Evolutionary conservation across 2,797 vertebrate genomes (phyloP).

Genomic region (Dicrostonyx torquatus): DNA sequence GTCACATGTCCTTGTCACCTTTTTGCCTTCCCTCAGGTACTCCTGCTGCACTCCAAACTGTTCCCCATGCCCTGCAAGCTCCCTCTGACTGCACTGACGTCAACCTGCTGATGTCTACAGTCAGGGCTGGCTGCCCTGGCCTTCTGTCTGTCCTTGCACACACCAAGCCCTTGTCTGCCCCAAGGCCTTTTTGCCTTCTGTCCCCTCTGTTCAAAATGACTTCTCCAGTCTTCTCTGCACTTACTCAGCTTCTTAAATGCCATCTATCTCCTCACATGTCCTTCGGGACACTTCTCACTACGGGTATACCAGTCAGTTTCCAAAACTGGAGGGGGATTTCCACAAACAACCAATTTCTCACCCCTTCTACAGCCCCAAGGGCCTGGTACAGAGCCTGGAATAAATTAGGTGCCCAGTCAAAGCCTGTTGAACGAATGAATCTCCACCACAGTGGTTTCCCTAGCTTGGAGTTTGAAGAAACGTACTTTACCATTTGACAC

Average conservation of each 20-base stretch:
- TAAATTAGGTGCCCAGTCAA: background rate
- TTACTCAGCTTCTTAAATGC: background rate
- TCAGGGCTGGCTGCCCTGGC: background rate
- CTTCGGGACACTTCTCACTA: fast-evolving
- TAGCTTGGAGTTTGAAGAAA: background rate
- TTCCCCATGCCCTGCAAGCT: fast-evolving
- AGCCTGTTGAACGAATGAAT: background rate
- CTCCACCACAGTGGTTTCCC: background rate
- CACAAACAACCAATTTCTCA: fast-evolving
- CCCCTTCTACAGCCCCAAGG: too few species aligned
- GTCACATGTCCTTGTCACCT: background rate
- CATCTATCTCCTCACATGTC: background rate
- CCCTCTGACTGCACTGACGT: background rate
- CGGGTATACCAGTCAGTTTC: background rate
- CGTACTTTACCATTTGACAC: background rate
- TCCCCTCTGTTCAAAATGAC: background rate
- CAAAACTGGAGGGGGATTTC: background rate
- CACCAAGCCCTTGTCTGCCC: background rate
- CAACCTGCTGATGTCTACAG: background rate
- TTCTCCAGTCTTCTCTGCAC: background rate
- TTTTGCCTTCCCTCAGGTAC: too few species aligned
- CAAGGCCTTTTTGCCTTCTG: conserved; percentile 9
- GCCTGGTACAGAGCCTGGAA: background rate
- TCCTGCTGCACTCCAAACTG: background rate
- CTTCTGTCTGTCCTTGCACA: background rate